phyloP scores from a whole-genome alignment of 2,888 invertebrate species.

The Cloeon dipterum region DNA sequence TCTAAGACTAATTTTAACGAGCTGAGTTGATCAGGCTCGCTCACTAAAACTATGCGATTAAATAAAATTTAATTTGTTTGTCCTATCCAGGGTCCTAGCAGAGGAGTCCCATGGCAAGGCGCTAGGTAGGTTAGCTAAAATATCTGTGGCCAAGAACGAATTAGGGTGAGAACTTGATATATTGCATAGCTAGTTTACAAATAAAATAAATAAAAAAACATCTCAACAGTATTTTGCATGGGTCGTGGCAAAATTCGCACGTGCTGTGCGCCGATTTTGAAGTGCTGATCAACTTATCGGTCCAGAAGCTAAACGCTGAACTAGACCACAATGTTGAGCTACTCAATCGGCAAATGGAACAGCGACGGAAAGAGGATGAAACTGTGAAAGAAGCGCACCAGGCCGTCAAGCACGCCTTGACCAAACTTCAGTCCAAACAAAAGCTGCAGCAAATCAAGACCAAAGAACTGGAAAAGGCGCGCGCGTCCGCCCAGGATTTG shows the following conservation, averaged over 20 bases:
- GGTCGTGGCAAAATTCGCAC: not conserved
- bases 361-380: not conserved
- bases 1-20: no score
- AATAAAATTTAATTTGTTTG: no score
- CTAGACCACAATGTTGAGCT: not conserved
- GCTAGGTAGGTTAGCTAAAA: not conserved
- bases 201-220: no score
- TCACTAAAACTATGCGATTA: no score
- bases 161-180: not conserved
- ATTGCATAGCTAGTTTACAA: not conserved
- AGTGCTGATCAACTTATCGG: not conserved
- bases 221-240: not conserved
- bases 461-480: not conserved
- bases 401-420: not conserved
- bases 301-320: not conserved
- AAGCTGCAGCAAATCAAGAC: not conserved
- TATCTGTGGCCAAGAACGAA: not conserved
- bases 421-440: not conserved
- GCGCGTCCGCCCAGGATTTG: not conserved
- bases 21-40: no score
- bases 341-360: not conserved
- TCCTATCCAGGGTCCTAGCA: not conserved
- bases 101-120: constrained; percentile 1
- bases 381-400: not conserved
- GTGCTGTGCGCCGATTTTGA: not conserved